phyloP scores from a whole-genome alignment of 1,140 invertebrate genomes.

The Sitodiplosis mosellana region DNA sequence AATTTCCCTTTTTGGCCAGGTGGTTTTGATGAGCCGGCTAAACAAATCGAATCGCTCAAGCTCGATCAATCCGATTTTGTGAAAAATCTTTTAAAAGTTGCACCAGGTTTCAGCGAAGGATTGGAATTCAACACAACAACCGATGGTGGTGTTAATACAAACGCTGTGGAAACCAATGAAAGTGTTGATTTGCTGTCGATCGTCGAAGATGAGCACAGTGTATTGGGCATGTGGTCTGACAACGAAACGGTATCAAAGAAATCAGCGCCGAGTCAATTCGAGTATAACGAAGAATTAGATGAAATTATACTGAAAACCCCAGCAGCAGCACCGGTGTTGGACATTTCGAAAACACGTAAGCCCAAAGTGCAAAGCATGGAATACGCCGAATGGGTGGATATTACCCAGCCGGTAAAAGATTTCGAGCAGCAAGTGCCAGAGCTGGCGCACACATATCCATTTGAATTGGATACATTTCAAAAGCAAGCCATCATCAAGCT shows the following conservation, averaged over 20 bases:
- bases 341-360: slow-evolving; percentile 26
- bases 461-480: slow-evolving; percentile 94
- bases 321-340: slow-evolving; percentile 18
- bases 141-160: neutral
- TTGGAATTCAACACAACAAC: slow-evolving; percentile 26
- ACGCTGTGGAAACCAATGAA: neutral
- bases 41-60: slow-evolving; percentile 15
- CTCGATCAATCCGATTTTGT: slow-evolving; percentile 27
- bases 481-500: slow-evolving; percentile 88
- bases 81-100: slow-evolving; percentile 35
- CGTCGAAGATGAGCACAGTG: slow-evolving; percentile 18
- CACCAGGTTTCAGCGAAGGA: slow-evolving; percentile 43
- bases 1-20: slow-evolving; percentile 69
- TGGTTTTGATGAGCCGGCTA: slow-evolving; percentile 42
- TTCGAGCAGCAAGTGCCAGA: slow-evolving; percentile 69
- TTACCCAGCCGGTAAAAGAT: slow-evolving; percentile 56
- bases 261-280: neutral
- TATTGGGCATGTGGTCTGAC: slow-evolving; percentile 1
- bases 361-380: slow-evolving; percentile 29
- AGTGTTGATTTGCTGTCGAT: slow-evolving; percentile 16
- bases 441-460: slow-evolving; percentile 72
- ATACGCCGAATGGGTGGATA: slow-evolving; percentile 78
- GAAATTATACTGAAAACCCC: neutral
- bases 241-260: neutral
- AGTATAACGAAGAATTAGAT: neutral